Base-by-base conservation (phyloP, 2,113 vertebrate genomes). In the Psophia crepitans region DNA sequence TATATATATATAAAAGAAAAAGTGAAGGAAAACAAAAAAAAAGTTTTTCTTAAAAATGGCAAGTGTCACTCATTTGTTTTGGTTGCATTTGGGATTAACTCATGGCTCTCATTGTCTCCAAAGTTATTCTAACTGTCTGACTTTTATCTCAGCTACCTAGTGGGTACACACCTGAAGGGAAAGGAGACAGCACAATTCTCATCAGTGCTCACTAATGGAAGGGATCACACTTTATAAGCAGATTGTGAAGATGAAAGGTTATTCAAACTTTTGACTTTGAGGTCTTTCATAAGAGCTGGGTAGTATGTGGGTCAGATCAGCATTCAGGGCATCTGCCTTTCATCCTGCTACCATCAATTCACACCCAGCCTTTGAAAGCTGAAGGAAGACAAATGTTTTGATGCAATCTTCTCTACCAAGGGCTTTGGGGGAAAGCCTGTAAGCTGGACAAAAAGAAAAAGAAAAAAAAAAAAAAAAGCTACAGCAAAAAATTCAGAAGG, bases 311-410 rank as follows among this genome's bases (percentile, higher is more conserved):
- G 61, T 82, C 81, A 87, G 74, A 91, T 89, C 57, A 87, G 78
- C 43, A 91, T 91, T 91, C 92, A 43, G 17, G 33, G 56, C 61
- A 79, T 33, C 57, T 84, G 53, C 27, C 56, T 84, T 51, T 82
- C 78, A 30, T 78, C 35, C 46, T 93, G 53, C 57, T 88, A 28
- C 76, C 70, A 63, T 81, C 65, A 94, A 15, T 83, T 93, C 63
- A 83, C 48, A 73, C 53, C 14, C 58, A 89, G 60, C 12, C 16
- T 94, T 74, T 80, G 85, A 88, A 65, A 65, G 71, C 66, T 28
- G 77, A 37, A 80, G 53, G 37, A 49, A 95, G 76, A 83, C 57
- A 86, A 92, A 96, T 76, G 54, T 92, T 93, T 94, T 80, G 43
- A 92, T 91, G 87, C 66, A 86, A 83, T 84, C 76, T 94, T 76